Evolutionary conservation across 1,140 invertebrate species (phyloP).

Genomic region (Maniola jurtina): DNA sequence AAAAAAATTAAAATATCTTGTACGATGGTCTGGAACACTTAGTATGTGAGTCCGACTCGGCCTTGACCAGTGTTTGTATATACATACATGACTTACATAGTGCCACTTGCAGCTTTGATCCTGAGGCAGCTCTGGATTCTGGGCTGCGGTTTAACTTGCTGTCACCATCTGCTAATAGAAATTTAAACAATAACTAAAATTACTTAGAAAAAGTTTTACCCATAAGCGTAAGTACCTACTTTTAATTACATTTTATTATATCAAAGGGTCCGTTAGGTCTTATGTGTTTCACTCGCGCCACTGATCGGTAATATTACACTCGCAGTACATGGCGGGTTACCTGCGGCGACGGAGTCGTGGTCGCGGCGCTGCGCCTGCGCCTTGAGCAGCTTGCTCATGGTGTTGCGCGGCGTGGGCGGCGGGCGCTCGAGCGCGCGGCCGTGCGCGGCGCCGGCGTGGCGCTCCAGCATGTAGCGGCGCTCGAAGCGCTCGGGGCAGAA

Average conservation of each 20-base stretch:
- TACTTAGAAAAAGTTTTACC: too few species aligned
- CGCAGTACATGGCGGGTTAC: background rate
- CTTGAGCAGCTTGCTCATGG: slow-evolving; percentile 76
- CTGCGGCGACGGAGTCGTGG: background rate
- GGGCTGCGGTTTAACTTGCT: slow-evolving; percentile 45
- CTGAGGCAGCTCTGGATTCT: slow-evolving; percentile 37
- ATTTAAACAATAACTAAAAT: too few species aligned
- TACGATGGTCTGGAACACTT: too few species aligned
- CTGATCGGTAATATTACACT: too few species aligned
- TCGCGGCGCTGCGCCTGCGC: slow-evolving; percentile 53
- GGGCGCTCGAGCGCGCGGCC: slow-evolving; percentile 64
- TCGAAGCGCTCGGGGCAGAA: slow-evolving; percentile 71
- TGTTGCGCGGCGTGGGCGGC: slow-evolving; percentile 71
- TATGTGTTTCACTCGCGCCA: too few species aligned
- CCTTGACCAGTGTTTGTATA: too few species aligned
- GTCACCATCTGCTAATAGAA: slow-evolving; percentile 32
- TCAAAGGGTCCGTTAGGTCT: too few species aligned
- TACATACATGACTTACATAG: slow-evolving; percentile 33
- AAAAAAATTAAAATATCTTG: too few species aligned
- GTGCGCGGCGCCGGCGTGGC: slow-evolving; percentile 63
- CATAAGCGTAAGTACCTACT: too few species aligned
- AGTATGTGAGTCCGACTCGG: too few species aligned
- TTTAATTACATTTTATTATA: too few species aligned
- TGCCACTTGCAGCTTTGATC: slow-evolving; percentile 36
- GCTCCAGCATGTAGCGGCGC: slow-evolving; percentile 65